Evolutionary conservation across 2,113 vertebrate species (phyloP).

Genomic region (Xenopus laevis): DNA sequence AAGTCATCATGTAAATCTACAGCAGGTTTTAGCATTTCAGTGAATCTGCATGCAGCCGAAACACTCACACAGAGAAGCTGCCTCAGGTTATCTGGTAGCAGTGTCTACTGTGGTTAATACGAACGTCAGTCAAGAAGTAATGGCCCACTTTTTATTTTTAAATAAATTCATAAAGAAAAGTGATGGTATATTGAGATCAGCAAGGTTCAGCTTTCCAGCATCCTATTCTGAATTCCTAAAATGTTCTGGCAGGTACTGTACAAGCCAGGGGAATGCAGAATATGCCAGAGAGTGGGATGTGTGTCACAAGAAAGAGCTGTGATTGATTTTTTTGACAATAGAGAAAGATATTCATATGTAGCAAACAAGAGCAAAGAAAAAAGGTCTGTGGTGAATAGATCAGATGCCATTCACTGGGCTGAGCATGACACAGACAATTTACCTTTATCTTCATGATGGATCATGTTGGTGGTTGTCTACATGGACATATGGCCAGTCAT

Average conservation of each 20-base stretch:
- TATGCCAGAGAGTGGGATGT: background rate
- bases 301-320: background rate
- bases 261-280: background rate
- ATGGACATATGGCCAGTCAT: no score
- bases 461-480: no score
- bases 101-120: background rate
- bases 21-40: background rate
- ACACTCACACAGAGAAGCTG: background rate
- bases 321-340: no score
- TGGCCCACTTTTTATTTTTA: background rate
- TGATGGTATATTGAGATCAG: background rate
- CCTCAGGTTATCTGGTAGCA: background rate
- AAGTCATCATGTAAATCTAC: background rate
- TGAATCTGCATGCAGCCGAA: background rate
- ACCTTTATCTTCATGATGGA: no score
- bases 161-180: slow-evolving; percentile 5
- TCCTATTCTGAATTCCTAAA: background rate
- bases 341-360: no score
- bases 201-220: background rate
- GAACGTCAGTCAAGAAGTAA: background rate
- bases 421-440: no score
- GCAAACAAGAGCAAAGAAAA: no score
- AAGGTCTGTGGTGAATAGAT: no score
- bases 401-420: no score
- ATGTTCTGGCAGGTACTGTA: background rate